Evolutionary conservation across 2,888 invertebrate genomes (phyloP), one percentile per base, ranked within the genome.

Genomic region (Phaedon cochleariae): DNA sequence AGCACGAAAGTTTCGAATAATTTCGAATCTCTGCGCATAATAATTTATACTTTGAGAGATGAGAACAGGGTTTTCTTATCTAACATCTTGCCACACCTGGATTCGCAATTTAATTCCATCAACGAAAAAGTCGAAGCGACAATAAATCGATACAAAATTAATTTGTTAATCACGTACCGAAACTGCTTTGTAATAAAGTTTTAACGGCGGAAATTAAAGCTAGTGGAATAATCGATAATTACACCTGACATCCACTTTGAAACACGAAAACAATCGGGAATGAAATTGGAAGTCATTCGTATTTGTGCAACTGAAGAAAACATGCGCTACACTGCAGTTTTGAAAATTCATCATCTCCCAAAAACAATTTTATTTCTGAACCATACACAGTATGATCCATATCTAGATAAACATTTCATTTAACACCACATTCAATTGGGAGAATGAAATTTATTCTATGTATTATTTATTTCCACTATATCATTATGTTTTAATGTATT

Each of bases 91-190:
- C 41, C 41, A 4, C 41, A 41, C 41, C 41, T 41, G 15, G n/a
- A 41, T 41, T 41, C 41, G 12, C 15, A 15, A 41, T 1, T 41
- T 15, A 3, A 41, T 41, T 41, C 15, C n/a, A 41, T 41, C 15
- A 41, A 15, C 41, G 41, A 41, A 41, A 41, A 41, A 41, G 41
- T 41, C 15, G 15, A 41, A n/a, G 41, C 41, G 7, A 41, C 41
- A 41, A 41, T 41, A 41, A 41, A 41, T 41, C 41, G 41, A 41
- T 41, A 15, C 3, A 15, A 12, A 41, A 41, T 41, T 41, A 41
- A 41, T 41, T 41, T 41, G 41, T 41, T 41, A 41, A 41, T 41
- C 41, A 41, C 41, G 41, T 41, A 41, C 41, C 15, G 41, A 41
- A 41, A 41, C 41, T 41, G 41, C 15, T 41, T 15, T 41, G 41